Percentiles rank a stretch among this genome's conserved stretches.
Conservation (phyloP, 2,888 invertebrate genomes). For the Pristionchus mayeri region DNA sequence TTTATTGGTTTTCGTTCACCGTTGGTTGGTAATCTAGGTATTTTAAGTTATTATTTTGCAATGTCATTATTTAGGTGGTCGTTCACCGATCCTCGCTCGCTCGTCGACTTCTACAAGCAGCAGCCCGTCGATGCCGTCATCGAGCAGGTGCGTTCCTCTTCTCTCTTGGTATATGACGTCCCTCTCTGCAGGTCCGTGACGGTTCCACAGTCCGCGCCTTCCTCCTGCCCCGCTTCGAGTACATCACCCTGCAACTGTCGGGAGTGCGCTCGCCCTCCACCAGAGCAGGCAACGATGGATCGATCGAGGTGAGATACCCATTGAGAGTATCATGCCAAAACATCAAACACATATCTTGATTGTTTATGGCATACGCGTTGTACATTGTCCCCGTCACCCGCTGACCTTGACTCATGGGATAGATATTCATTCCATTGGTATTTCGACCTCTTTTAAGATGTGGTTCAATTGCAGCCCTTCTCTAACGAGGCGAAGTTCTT, state of each 20-base stretch:
- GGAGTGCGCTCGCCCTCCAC: slow-evolving; percentile 82
- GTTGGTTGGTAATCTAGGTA: not conserved
- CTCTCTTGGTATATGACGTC: not conserved
- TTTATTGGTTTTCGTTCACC: not conserved
- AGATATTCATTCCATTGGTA: not conserved
- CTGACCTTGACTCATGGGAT: slow-evolving; percentile 53
- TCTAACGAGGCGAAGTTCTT: slow-evolving; percentile 94
- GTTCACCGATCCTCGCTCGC: slow-evolving; percentile 87
- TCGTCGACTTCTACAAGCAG: slow-evolving; percentile 88
- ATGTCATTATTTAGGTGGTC: slow-evolving; percentile 82
- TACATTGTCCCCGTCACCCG: slow-evolving; percentile 50
- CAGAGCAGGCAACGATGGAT: slow-evolving; percentile 50
- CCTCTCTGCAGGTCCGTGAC: slow-evolving; percentile 82
- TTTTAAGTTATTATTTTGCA: not conserved
- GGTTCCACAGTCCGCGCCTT: slow-evolving; percentile 95
- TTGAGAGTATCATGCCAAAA: too few relatives aligned
- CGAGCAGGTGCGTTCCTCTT: slow-evolving; percentile 85
- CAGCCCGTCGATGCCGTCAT: slow-evolving; percentile 90
- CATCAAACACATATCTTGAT: not conserved
- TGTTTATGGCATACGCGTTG: not conserved
- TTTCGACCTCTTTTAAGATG: not conserved
- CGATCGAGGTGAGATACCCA: slow-evolving; percentile 14
- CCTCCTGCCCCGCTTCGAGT: slow-evolving; percentile 90
- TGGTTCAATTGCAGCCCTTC: slow-evolving; percentile 79
- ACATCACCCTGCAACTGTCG: slow-evolving; percentile 94